phyloP scores from a whole-genome alignment of 1,140 invertebrate species.

The Mya arenaria region DNA sequence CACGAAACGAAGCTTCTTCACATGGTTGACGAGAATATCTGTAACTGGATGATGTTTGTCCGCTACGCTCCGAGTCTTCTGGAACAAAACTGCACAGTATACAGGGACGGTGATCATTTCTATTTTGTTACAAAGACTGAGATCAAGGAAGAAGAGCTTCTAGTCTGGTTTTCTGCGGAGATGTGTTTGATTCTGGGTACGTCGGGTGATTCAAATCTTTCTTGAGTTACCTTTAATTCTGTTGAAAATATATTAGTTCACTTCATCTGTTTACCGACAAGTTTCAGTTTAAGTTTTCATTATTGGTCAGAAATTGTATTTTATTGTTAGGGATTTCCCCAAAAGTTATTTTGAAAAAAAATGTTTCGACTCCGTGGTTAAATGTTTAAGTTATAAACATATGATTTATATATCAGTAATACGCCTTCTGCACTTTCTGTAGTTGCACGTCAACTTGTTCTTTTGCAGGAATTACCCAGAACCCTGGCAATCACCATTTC shows the following conservation, averaged over 20 bases:
- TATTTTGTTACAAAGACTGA: conserved; percentile 66
- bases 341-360: background rate
- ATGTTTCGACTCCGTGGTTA: background rate
- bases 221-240: no score
- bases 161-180: conserved; percentile 71
- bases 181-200: conserved; percentile 67
- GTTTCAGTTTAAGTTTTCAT: background rate
- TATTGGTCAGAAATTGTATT: background rate
- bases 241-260: background rate
- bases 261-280: background rate
- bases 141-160: conserved; percentile 64
- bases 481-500: conserved; percentile 39
- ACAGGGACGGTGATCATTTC: conserved; percentile 65
- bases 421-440: background rate
- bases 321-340: background rate
- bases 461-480: conserved; percentile 46
- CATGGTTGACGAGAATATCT: conserved; percentile 62
- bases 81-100: conserved; percentile 72
- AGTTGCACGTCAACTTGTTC: background rate
- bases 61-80: conserved; percentile 57
- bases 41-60: conserved; percentile 75
- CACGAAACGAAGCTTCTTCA: no score
- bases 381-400: background rate
- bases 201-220: background rate
- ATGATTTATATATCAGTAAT: background rate